Base-by-base conservation (phyloP, 35 echinoderm and acorn worm species). In the Heliocidaris erythrogramma region DNA sequence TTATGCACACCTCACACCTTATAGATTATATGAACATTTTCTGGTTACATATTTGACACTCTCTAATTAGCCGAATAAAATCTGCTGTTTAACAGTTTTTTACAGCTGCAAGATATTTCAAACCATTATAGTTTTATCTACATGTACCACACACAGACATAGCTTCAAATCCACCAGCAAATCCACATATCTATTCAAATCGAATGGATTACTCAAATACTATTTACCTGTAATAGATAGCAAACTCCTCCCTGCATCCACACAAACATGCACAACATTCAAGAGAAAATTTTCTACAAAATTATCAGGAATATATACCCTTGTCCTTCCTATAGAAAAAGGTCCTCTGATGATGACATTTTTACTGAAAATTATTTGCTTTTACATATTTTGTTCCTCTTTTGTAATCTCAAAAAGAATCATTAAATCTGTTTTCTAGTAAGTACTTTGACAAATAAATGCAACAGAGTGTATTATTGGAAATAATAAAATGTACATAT, bases 231-330 rank as follows among this genome's bases (percentile, higher is more conserved):
- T 78, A 78, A 78, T 78, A 78, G 65, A 78, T 78, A 78, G 65
- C 65, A 78, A 6, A 78, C 27, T 78, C 65, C 65, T 78, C 65
- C 65, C 65, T 78, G 65, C 27, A 78, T 78, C 27, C 65, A 78
- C 65, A 78, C 65, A 78, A 78, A 78, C 65, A 78, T 78, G 65
- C 65, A 78, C 65, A 78, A 78, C 65, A 78, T 78, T 78, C 65
- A 78, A 78, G 27, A 78, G 65, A 78, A n/a, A 78, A 78, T 4
- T 78, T 78, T n/a, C 27, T 78, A 78, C 7, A 27, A 2, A 78
- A 78, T 78, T 21, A n/a, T 27, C 65, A 78, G 18, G 8, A 78
- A 78, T 7, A 78, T 78, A n/a, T n/a, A 78, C 2, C 27, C 4
- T 27, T 27, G 8, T 78, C 21, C 21, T 27, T 27, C 27, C 21